phyloP scores from a whole-genome alignment of 2,797 vertebrate species.

The Eupleurogrammus muticus region DNA sequence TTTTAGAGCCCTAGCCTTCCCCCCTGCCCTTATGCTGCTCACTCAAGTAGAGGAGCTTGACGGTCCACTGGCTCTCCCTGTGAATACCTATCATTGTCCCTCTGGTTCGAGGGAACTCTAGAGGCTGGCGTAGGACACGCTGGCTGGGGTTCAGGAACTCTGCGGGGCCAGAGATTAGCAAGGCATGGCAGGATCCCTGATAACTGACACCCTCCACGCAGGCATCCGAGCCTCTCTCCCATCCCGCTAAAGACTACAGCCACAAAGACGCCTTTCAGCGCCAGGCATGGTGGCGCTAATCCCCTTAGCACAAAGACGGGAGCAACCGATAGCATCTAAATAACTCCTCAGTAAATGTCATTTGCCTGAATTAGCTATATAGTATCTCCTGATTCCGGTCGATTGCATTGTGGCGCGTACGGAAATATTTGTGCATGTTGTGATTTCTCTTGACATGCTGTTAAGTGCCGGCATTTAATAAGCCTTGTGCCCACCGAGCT shows the following conservation, averaged over 20 bases:
- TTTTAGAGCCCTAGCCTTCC: slow-evolving; percentile 43
- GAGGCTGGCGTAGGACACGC: slow-evolving; percentile 68
- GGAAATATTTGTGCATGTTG: slow-evolving; percentile 80
- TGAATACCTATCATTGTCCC: slow-evolving; percentile 85
- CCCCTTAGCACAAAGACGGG: slow-evolving; percentile 78
- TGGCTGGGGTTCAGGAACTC: slow-evolving; percentile 83
- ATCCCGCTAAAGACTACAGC: slow-evolving; percentile 75
- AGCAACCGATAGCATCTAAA: slow-evolving; percentile 83
- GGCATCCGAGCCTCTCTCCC: slow-evolving; percentile 76
- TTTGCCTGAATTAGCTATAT: slow-evolving; percentile 77
- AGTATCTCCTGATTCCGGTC: slow-evolving; percentile 63
- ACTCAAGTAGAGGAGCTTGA: slow-evolving; percentile 69
- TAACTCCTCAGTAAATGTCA: slow-evolving; percentile 81
- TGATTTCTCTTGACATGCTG: slow-evolving; percentile 66
- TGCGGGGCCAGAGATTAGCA: slow-evolving; percentile 82
- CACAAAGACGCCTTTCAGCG: slow-evolving; percentile 81
- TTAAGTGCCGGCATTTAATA: slow-evolving; percentile 66
- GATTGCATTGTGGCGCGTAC: slow-evolving; percentile 58
- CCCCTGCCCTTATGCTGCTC: slow-evolving; percentile 57
- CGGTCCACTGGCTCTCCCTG: slow-evolving; percentile 67
- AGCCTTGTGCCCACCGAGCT: slow-evolving; percentile 48
- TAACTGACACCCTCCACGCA: slow-evolving; percentile 84
- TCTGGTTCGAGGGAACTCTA: slow-evolving; percentile 69
- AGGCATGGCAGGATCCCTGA: slow-evolving; percentile 82
- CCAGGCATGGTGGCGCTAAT: slow-evolving; percentile 78